Percentiles rank a stretch among this genome's conserved stretches.
phyloP scores from a whole-genome alignment of 1,140 invertebrate genomes.

The Anastrepha ludens region DNA sequence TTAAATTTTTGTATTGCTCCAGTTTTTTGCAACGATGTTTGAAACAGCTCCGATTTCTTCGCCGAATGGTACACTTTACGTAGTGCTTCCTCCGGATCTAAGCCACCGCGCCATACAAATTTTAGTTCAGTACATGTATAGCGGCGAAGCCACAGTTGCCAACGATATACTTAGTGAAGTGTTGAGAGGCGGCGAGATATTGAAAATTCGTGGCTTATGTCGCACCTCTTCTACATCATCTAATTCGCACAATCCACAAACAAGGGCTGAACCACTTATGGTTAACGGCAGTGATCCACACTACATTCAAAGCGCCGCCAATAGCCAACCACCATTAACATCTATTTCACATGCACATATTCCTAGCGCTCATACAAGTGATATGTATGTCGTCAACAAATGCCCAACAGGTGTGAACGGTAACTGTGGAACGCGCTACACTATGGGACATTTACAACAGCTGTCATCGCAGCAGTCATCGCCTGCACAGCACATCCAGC shows the following conservation, averaged over 20 bases:
- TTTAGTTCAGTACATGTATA: constrained; percentile 91
- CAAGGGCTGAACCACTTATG: not conserved
- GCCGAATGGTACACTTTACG: constrained; percentile 79
- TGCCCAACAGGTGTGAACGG: constrained; percentile 54
- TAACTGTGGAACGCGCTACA: constrained; percentile 60
- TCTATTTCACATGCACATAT: constrained; percentile 8
- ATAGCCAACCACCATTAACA: not conserved
- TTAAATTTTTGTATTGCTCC: constrained; percentile 69
- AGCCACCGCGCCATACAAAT: constrained; percentile 86
- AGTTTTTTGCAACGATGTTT: constrained; percentile 74
- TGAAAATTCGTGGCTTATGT: constrained; percentile 85
- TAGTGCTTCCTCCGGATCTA: constrained; percentile 88
- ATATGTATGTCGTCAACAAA: constrained; percentile 49
- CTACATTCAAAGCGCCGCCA: constrained; percentile 17
- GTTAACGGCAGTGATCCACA: constrained; percentile 14
- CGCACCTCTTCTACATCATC: constrained; percentile 70
- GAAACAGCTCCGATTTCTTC: constrained; percentile 72
- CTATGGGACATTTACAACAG: constrained; percentile 61
- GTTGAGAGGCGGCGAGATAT: constrained; percentile 84
- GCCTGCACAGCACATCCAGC: constrained; percentile 54
- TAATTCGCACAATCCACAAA: constrained; percentile 26
- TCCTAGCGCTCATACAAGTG: not conserved
- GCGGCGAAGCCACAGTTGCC: constrained; percentile 88
- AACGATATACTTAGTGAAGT: constrained; percentile 88
- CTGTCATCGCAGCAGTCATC: not conserved